These are phyloP conservation scores for Dasyurus viverrinus DNA, from an alignment of 2,113 vertebrate genomes.

Conservation along the genomic window DNA sequence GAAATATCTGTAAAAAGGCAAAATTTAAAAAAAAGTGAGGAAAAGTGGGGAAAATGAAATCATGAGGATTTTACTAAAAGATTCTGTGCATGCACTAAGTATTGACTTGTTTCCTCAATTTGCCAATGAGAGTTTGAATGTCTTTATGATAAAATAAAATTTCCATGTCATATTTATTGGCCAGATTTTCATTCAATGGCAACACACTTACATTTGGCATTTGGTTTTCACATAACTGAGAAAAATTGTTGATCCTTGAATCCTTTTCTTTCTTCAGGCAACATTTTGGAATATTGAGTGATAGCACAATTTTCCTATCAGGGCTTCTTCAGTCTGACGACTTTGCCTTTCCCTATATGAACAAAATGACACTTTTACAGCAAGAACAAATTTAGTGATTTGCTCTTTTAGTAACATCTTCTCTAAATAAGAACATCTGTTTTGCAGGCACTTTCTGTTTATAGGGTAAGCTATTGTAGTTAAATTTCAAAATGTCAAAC, in stretches of 20 bases:
- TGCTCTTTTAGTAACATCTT: slow-evolving; percentile 74
- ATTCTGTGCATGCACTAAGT: not conserved
- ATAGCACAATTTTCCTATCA: slow-evolving; percentile 75
- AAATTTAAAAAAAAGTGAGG: not conserved
- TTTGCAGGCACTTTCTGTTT: slow-evolving; percentile 74
- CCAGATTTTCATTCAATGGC: slow-evolving; percentile 49
- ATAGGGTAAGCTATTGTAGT: slow-evolving; percentile 73
- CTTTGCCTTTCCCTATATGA: slow-evolving; percentile 69
- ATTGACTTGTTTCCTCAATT: slow-evolving; percentile 23
- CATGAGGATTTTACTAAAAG: slow-evolving; percentile 20
- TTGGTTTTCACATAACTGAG: slow-evolving; percentile 50
- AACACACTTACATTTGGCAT: slow-evolving; percentile 62
- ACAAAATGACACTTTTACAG: slow-evolving; percentile 74
- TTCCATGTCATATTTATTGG: slow-evolving; percentile 17
- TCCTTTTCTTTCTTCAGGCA: slow-evolving; percentile 62
- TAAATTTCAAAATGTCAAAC: slow-evolving; percentile 80
- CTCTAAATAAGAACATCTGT: slow-evolving; percentile 79
- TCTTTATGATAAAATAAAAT: not conserved
- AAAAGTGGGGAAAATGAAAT: not conserved
- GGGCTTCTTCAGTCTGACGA: slow-evolving; percentile 64
- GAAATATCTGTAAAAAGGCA: not conserved
- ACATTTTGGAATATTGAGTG: slow-evolving; percentile 69
- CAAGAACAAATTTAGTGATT: slow-evolving; percentile 75
- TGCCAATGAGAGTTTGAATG: not conserved
- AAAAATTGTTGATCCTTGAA: slow-evolving; percentile 40